Evolutionary conservation across 2,797 vertebrate genomes (phyloP).

Genomic region (Anomalospiza imberbis): DNA sequence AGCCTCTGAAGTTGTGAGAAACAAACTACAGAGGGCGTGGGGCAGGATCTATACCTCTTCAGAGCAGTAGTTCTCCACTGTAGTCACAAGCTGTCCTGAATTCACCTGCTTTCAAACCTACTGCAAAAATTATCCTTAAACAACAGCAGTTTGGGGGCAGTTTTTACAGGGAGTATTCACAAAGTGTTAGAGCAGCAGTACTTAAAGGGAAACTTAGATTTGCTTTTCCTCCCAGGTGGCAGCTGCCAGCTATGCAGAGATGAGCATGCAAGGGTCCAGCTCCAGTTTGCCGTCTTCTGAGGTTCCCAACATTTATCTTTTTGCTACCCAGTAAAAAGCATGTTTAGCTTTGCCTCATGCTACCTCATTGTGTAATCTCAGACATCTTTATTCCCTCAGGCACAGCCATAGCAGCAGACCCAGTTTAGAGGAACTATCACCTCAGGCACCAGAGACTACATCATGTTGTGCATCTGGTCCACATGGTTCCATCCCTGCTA

Average conservation of each 20-base stretch:
- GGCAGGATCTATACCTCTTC: not conserved
- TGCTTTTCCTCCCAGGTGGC: not conserved
- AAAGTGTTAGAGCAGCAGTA: not conserved
- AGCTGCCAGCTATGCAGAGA: not conserved
- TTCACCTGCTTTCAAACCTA: not conserved
- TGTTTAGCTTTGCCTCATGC: not conserved
- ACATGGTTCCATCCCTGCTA: accelerated
- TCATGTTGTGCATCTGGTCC: accelerated
- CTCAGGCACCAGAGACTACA: not conserved
- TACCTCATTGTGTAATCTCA: not conserved
- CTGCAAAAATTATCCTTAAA: not conserved
- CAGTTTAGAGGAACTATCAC: not conserved
- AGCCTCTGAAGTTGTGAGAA: not conserved
- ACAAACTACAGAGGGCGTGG: not conserved
- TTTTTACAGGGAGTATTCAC: not conserved
- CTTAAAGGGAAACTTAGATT: not conserved
- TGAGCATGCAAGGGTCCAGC: not conserved
- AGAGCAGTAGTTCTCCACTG: not conserved
- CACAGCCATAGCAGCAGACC: not conserved
- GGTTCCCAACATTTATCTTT: not conserved
- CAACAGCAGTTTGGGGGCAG: accelerated
- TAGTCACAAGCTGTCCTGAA: not conserved
- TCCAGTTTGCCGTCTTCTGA: not conserved
- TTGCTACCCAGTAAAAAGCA: not conserved
- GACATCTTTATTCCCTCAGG: not conserved